Evolutionary conservation across 23 tunicate species (phyloP), one percentile per base, ranked within the genome.

Genomic region (Trididemnum nubilum): DNA sequence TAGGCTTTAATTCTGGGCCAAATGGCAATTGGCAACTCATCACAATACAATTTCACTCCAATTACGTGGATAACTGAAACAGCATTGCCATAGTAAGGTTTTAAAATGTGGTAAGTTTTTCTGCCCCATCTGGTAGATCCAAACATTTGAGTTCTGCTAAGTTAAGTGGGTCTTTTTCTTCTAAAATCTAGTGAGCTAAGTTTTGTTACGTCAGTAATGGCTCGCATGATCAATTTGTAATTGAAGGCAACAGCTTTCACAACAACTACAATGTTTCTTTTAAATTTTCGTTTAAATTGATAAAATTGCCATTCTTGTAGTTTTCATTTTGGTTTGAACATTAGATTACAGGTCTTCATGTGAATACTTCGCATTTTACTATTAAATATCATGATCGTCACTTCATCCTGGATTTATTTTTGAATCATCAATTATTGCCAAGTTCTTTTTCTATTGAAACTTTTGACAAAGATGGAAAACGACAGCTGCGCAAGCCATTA

Each of bases 401-500:
- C 2, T 69, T 30, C 9, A 69, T 69, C 15, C n/a, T 69, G 74
- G 74, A 69, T 69, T 7, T 69, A 15, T 69, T 37, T 34, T 12
- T 69, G 12, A 69, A 69, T 69, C 39, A 69, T 32, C 9, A 31
- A 7, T 34, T 69, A 34, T 7, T 69, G 32, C 74, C 74, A 32
- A 33, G 26, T 34, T 27, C 37, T 5, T 69, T 69, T 32, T 32
- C 37, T 30, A n/a, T 69, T 33, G 37, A 36, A 27, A 5, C 74
- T 15, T 69, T 30, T 69, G 37, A 33, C 37, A 34, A 69, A 69
- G 32, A 21, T 32, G 74, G 74, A 69, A 69, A 69, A 4, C 32
- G 7, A 5, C 37, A 27, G n/a, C 5, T 30, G 3, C 74, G 32
- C 74, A 69, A 69, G 74, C 74, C 74, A 3, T 7, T 12, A 69